Conservation (phyloP, 2,113 vertebrate genomes). For the Poeciliopsis turrubarensis region DNA sequence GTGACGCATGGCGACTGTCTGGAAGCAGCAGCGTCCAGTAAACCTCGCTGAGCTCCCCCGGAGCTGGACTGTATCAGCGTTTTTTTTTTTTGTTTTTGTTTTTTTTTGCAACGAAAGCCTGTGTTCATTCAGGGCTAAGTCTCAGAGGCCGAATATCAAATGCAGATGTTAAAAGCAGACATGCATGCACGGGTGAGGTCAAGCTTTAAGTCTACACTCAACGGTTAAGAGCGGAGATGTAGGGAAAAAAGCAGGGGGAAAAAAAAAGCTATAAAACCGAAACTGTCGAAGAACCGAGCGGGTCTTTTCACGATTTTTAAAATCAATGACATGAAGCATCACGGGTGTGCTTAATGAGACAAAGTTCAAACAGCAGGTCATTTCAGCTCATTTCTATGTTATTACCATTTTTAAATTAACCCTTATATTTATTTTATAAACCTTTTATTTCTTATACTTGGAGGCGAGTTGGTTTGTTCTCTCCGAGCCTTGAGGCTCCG, state of each 20-base stretch:
- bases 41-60: conserved; percentile 14
- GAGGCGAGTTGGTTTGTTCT: not conserved
- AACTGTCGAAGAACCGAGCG: conserved; percentile 5
- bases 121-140: conserved; percentile 17
- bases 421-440: not conserved
- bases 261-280: conserved; percentile 18
- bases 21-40: conserved; percentile 23
- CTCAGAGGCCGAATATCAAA: conserved; percentile 39
- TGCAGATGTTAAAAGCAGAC: conserved; percentile 66
- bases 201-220: conserved; percentile 19
- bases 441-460: not conserved
- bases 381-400: not conserved
- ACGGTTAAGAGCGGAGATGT: conserved; percentile 19
- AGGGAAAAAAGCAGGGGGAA: not conserved
- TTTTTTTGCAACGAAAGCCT: conserved; percentile 11
- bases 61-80: conserved; percentile 20
- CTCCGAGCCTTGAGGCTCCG: conserved; percentile 1
- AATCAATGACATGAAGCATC: not conserved
- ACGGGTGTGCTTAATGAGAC: conserved; percentile 1
- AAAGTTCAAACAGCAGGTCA: conserved; percentile 9
- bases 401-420: conserved; percentile 11
- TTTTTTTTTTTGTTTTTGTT: not conserved
- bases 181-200: conserved; percentile 14
- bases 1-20: conserved; percentile 35
- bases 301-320: conserved; percentile 19